Conservation (phyloP, 2,797 vertebrate species). For the Callimico goeldii region DNA sequence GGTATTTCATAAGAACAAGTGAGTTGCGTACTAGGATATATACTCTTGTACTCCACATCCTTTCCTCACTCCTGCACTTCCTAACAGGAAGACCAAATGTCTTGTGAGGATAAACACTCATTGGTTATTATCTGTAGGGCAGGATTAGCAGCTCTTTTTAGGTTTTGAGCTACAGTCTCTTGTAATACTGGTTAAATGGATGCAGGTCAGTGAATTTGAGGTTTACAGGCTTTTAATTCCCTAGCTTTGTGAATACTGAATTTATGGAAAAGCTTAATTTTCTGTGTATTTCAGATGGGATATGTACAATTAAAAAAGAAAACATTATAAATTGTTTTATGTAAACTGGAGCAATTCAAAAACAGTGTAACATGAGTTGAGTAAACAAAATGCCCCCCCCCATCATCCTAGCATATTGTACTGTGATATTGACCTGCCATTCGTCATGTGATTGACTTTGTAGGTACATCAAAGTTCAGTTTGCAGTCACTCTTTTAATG, state of each 20-base stretch:
- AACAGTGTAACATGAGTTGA: neutral
- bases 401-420: constrained; percentile 46
- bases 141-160: constrained; percentile 77
- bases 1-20: neutral
- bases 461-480: neutral
- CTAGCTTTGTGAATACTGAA: constrained; percentile 68
- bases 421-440: constrained; percentile 75
- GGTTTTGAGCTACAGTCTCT: constrained; percentile 72
- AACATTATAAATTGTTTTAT: constrained; percentile 40
- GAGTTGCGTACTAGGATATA: neutral
- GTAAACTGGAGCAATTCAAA: neutral
- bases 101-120: constrained; percentile 55
- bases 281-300: constrained; percentile 24
- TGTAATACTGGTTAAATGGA: constrained; percentile 77
- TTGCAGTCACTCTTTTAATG: constrained; percentile 43
- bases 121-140: constrained; percentile 66
- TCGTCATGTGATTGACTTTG: constrained; percentile 69
- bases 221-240: constrained; percentile 74
- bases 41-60: neutral
- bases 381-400: neutral
- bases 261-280: constrained; percentile 75
- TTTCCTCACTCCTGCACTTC: neutral
- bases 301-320: constrained; percentile 51
- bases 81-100: constrained; percentile 62
- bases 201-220: constrained; percentile 77